A percentile compares a stretch with the other conserved stretches of the same genome.
phyloP scores from a whole-genome alignment of 2,888 invertebrate genomes.

The Himalopsyche tibetana region DNA sequence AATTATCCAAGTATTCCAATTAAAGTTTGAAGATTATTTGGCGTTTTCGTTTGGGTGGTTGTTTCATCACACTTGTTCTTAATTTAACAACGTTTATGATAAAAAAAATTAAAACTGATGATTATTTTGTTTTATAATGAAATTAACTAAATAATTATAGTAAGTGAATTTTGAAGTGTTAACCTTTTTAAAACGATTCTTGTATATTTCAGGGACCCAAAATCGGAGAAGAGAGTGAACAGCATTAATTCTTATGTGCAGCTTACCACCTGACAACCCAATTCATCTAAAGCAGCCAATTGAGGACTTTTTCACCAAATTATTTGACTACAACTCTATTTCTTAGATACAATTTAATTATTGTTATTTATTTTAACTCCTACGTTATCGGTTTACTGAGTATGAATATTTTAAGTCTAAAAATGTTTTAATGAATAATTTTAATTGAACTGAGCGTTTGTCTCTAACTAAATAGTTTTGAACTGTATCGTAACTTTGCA shows the following conservation, averaged over 20 bases:
- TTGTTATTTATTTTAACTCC: conserved; percentile 61
- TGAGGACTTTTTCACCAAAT: conserved; percentile 54
- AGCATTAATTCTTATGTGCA: conserved; percentile 88
- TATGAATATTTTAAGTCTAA: conserved; percentile 68
- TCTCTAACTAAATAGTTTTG: neutral
- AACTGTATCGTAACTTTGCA: too few species aligned
- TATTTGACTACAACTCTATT: conserved; percentile 52
- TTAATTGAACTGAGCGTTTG: neutral
- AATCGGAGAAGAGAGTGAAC: conserved; percentile 91
- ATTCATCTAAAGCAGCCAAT: conserved; percentile 69
- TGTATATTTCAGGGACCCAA: conserved; percentile 82
- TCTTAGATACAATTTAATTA: conserved; percentile 46
- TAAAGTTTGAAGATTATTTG: too few species aligned
- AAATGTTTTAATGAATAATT: conserved; percentile 72
- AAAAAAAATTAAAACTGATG: too few species aligned
- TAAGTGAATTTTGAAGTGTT: too few species aligned
- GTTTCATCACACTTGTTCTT: too few species aligned
- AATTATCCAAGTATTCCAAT: too few species aligned
- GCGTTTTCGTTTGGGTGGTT: too few species aligned
- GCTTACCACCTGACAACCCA: conserved; percentile 84
- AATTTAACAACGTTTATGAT: too few species aligned
- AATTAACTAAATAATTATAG: too few species aligned
- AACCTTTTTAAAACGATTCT: neutral
- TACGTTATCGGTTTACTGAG: conserved; percentile 42
- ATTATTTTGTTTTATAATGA: too few species aligned